Base-by-base conservation (phyloP, 1,140 invertebrate species). In the Drosophila hydei region DNA sequence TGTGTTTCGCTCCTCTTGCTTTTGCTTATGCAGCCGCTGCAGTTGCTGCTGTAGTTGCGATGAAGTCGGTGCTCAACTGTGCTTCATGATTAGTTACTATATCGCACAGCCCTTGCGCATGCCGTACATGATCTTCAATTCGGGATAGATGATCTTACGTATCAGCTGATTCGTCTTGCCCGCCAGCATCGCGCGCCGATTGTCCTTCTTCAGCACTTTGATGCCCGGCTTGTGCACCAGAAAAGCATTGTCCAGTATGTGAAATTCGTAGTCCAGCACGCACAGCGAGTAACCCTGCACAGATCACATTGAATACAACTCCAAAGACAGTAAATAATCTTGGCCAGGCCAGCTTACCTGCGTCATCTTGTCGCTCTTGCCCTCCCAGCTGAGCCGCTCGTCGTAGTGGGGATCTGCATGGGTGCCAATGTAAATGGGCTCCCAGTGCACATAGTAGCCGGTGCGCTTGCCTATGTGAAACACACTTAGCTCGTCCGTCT, bases 281-380 rank as follows among this genome's bases (percentile, higher is more conserved):
- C 97, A 97, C 43, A 97, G 93, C 36, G 95, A 94, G 91, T 97
- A 97, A 65, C 96, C 96, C 96, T 97, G 92, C 19, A 93, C 18
- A 93, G 93, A 65, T 70, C 77, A 87, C 60, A 30, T 27, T 50
- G 14, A 23, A 27, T n/a, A 16, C 23, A 9, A 27, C 11, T 9
- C 4, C 18, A 12, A n/a, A 45, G 0, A 6, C 5, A 23, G 7
- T 47, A 4, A 4, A 2, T 5, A 2, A n/a, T n/a, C 19, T 19
- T 25, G 18, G 55, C n/a, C n/a, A n/a, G n/a, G n/a, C n/a, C n/a
- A n/a, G n/a, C 60, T 91, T 83, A 97, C 97, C 95, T 98, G 97
- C 36, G 97, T 97, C 97, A 98, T 98, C 93, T 97, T 97, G 91
- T 97, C 96, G 91, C 96, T 96, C 92, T 96, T 96, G 51, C 96